Conservation (phyloP, 2,888 invertebrate species). For the Scelioninae gen. 2 region DNA sequence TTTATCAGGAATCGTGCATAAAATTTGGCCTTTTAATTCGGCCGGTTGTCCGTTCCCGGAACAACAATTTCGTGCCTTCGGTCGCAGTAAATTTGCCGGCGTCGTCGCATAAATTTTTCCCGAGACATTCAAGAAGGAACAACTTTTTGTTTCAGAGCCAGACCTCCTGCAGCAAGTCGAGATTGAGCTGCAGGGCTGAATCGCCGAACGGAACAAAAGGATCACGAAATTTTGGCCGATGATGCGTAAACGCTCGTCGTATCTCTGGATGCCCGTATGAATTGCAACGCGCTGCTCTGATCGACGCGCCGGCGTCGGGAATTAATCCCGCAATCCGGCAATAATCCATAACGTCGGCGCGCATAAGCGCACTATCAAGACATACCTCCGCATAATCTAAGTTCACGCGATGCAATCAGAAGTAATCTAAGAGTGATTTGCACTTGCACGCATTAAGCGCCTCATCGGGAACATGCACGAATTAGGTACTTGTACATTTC, state of each 20-base stretch:
- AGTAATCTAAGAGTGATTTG: conserved; percentile 59
- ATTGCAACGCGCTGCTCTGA: conserved; percentile 31
- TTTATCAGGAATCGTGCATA: too few relatives aligned
- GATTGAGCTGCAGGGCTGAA: conserved; percentile 68
- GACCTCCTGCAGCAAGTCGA: conserved; percentile 73
- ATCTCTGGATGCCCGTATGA: conserved; percentile 16
- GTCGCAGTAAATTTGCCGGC: conserved; percentile 50
- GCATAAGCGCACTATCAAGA: conserved; percentile 47
- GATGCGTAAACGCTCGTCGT: conserved; percentile 46
- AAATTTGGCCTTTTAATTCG: too few relatives aligned
- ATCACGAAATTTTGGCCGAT: conserved; percentile 30
- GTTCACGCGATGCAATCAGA: conserved; percentile 57
- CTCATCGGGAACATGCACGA: conserved; percentile 54
- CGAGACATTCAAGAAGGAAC: conserved; percentile 51
- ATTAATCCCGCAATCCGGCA: conserved; percentile 42
- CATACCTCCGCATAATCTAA: conserved; percentile 55
- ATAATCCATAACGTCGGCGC: conserved; percentile 40
- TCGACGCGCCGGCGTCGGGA: conserved; percentile 23
- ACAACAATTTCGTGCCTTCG: conserved; percentile 48
- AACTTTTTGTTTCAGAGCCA: conserved; percentile 70
- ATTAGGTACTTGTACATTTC: conserved; percentile 53
- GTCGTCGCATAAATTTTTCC: conserved; percentile 54
- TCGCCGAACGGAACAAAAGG: conserved; percentile 5
- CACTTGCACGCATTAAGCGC: conserved; percentile 49
- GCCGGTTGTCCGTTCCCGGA: too few relatives aligned